Evolutionary conservation across 1,140 invertebrate species (phyloP).

Genomic region (Trachelipus rathkii): DNA sequence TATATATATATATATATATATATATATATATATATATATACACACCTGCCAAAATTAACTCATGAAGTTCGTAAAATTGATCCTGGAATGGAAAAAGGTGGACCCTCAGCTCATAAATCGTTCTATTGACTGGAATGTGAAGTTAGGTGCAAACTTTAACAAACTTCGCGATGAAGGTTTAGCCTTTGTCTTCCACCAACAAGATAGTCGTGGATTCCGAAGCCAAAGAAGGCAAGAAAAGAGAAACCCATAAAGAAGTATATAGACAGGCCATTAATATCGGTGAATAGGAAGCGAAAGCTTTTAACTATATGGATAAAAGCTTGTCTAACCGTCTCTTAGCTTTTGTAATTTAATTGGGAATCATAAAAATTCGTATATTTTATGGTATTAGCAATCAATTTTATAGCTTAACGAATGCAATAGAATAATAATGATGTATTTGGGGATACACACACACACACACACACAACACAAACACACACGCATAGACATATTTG

Average conservation of each 20-base stretch:
- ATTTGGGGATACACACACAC: neutral
- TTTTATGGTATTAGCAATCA: slow-evolving; percentile 13
- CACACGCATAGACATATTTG: too few relatives aligned
- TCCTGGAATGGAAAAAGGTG: slow-evolving; percentile 5
- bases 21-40: neutral
- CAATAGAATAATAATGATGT: neutral
- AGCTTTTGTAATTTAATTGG: slow-evolving; percentile 11
- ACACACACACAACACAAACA: too few relatives aligned
- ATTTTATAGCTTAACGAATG: neutral
- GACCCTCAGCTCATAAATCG: neutral
- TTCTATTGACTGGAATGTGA: slow-evolving; percentile 6
- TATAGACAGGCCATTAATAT: slow-evolving; percentile 1
- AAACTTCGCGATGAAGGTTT: slow-evolving; percentile 1
- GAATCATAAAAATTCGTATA: neutral
- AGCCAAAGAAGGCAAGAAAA: neutral
- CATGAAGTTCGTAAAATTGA: slow-evolving; percentile 5
- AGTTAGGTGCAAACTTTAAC: slow-evolving; percentile 9
- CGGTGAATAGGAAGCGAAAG: neutral
- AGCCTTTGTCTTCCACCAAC: neutral
- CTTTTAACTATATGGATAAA: slow-evolving; percentile 1
- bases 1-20: slow-evolving; percentile 5
- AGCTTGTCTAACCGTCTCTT: slow-evolving; percentile 1
- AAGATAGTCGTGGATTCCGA: neutral
- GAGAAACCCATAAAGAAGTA: neutral
- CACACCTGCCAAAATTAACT: neutral